Evolutionary conservation across 2,797 vertebrate genomes (phyloP).

Genomic region (Myotis pilosus): DNA sequence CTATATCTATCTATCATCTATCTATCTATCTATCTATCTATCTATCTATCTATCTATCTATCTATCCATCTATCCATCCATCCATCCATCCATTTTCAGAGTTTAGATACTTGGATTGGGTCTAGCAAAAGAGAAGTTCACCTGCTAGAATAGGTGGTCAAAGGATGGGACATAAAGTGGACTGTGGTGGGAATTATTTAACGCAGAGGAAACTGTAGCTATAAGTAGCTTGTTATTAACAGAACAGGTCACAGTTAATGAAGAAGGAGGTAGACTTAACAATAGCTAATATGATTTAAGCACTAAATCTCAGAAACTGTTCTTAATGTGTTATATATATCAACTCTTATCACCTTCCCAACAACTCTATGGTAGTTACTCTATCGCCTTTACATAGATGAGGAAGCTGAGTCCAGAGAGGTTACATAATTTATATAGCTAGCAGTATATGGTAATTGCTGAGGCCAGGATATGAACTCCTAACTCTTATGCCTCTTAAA

Average conservation of each 20-base stretch:
- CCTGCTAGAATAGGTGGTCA: not conserved
- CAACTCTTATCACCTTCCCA: not conserved
- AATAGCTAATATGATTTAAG: not conserved
- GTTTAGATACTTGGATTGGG: not conserved
- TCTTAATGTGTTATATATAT: not conserved
- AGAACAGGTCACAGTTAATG: not conserved
- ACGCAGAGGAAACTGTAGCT: not conserved
- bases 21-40: not conserved
- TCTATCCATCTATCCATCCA: not conserved
- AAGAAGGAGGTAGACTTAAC: not conserved
- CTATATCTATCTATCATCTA: not conserved
- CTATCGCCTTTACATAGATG: not conserved
- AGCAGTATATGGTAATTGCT: not conserved
- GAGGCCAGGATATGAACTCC: not conserved
- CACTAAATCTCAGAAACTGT: not conserved
- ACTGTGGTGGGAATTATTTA: not conserved
- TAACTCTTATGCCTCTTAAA: not conserved
- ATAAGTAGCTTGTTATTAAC: not conserved
- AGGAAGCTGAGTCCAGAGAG: not conserved
- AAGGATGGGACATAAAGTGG: not conserved
- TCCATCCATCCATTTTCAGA: not conserved
- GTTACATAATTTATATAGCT: not conserved
- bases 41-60: not conserved
- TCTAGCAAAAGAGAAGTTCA: not conserved
- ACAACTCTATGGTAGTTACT: not conserved